Base-by-base conservation (phyloP, 2,888 invertebrate genomes). In the Zaprionus obscuricornis region DNA sequence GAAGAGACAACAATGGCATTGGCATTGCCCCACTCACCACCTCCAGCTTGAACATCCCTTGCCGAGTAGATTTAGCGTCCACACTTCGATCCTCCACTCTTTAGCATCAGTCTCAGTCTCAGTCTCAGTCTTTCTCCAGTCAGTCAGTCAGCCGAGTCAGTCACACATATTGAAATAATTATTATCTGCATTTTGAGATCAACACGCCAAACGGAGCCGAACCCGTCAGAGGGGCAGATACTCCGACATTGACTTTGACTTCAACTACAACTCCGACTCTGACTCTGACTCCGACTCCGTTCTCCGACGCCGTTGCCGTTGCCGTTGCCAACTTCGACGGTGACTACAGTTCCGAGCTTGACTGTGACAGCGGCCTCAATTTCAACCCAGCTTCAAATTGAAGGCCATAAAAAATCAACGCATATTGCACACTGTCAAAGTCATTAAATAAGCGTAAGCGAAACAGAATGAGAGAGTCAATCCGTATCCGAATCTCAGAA, bases 121-220 rank as follows among this genome's bases (percentile, higher is more conserved):
- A 14, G 42, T 33, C 31, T 26, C 46, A 27, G 29, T 45, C 49
- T 14, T 43, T n/a, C n/a, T n/a, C 31, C 63, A 36, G 59, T 52
- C 81, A 63, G 66, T 84, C 77, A 70, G 65, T 62, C 63, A 43
- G 43, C 57, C 75, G 62, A 74, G 63, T 60, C 69, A 72, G 81
- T 85, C 83, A 83, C 85, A 87, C 87, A 88, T 86, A 87, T 88
- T 87, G 88, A 88, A 87, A 87, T 87, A 87, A 87, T 87, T 87
- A 87, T 88, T 87, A 87, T 87, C 87, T 87, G 75, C 85, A 85
- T 86, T 81, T 83, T 52, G 77, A 81, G 88, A 87, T 88, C 86
- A 76, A 66, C 68, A 66, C 85, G 71, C 74, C 84, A 64, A 72
- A 54, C 72, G 72, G 39, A 71, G 60, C 72, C 66, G 66, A 67